Evolutionary conservation across 2,888 invertebrate species (phyloP), one percentile per base, ranked within the genome.

Genomic region (Prosapia bicincta): DNA sequence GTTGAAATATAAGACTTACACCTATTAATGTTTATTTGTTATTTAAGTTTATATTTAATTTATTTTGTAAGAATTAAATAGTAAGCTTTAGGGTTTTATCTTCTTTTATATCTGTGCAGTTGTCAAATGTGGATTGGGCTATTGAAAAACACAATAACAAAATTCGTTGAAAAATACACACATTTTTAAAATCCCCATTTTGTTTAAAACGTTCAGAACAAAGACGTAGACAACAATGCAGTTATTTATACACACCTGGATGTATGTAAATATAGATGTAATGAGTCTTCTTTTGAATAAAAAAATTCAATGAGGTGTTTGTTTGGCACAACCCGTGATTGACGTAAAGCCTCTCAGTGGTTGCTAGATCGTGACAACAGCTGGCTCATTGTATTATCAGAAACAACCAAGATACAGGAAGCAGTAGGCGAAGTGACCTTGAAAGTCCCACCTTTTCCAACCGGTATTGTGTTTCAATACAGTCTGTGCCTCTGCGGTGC

Each of bases 381-480:
- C 54, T 54, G 54, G 54, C 20, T 5, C 20, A 20, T 20, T n/a
- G 54, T 54, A 20, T 54, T 54, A 54, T 54, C 54, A 54, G 54
- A 54, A 38, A 38, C 38, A 38, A 3, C 2, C 3, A 20, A 54
- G n/a, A 54, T 54, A 54, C 54, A 54, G 54, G 54, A 54, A 54
- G 54, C 54, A 3, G 54, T 54, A 54, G 54, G 54, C 54, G 54
- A 20, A 5, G 13, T 54, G 54, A 54, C 54, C 54, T 54, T 54
- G 20, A 54, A 13, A 54, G 54, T 54, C 54, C 54, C 54, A 54
- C 54, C 54, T 54, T 54, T 54, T 5, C 54, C 54, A 54, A 54
- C 54, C 54, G 54, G 54, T 54, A 54, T 54, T 54, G 54, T 54
- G 54, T 54, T 54, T 54, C 54, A 54, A 54, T 54, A 54, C 54